Percentiles rank a stretch among this genome's conserved stretches.
phyloP scores from a whole-genome alignment of 2,888 invertebrate genomes.

The Thecocarcelia acutangulata region DNA sequence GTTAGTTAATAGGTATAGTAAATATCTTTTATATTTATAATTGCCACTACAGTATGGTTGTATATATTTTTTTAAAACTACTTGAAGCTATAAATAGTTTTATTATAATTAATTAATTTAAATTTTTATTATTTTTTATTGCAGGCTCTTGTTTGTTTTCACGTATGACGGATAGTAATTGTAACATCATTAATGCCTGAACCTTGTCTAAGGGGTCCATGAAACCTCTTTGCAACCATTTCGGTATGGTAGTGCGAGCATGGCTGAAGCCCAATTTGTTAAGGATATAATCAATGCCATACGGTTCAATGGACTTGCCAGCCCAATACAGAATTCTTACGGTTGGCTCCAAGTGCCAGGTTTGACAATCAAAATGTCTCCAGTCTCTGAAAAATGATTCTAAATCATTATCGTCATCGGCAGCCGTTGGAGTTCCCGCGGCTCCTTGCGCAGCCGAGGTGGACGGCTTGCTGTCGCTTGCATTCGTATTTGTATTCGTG shows the following conservation, averaged over 20 bases:
- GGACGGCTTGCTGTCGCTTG: conserved; percentile 43
- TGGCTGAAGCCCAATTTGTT: conserved; percentile 98
- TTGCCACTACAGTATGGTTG: conserved; percentile 60
- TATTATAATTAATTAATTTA: conserved; percentile 46
- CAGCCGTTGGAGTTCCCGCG: conserved; percentile 3
- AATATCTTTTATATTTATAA: conserved; percentile 40
- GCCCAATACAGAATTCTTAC: conserved; percentile 93
- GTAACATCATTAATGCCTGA: conserved; percentile 89
- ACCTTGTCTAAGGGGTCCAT: conserved; percentile 98
- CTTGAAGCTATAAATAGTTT: conserved; percentile 44
- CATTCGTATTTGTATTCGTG: conserved; percentile 33
- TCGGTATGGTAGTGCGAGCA: conserved; percentile 98
- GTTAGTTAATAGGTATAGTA: conserved; percentile 39
- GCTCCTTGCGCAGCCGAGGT: conserved; percentile 23
- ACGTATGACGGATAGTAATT: conserved; percentile 85
- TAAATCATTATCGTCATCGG: conserved; percentile 78
- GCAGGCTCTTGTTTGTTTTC: conserved; percentile 81
- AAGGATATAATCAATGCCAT: conserved; percentile 98
- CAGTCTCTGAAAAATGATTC: conserved; percentile 91
- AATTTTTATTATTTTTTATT: conserved; percentile 69
- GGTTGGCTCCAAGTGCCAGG: conserved; percentile 98
- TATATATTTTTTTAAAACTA: conserved; percentile 51
- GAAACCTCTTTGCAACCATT: conserved; percentile 99
- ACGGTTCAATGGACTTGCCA: conserved; percentile 98
- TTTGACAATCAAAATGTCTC: conserved; percentile 94